These are phyloP conservation scores for Falco punctatus DNA, from an alignment of 2,113 vertebrate genomes.

Conservation along the genomic window DNA sequence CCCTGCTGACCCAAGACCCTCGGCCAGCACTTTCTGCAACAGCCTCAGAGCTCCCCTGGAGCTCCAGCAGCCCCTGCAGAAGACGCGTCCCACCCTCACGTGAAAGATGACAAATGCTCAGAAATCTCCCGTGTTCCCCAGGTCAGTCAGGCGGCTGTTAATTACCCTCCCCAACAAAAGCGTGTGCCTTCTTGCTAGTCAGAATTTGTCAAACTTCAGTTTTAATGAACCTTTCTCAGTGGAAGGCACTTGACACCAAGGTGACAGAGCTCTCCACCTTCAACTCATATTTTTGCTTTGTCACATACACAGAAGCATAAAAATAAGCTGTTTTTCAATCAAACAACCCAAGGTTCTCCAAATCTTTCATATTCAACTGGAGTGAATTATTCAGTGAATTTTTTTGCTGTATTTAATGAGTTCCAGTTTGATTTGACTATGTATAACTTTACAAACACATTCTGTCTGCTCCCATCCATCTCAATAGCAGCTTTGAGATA, in stretches of 20 bases:
- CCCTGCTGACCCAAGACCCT: neutral
- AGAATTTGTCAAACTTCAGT: neutral
- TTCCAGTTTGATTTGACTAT: slow-evolving; percentile 22
- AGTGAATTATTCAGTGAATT: slow-evolving; percentile 62
- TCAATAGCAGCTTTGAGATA: neutral
- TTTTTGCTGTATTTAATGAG: slow-evolving; percentile 61
- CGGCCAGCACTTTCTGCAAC: neutral
- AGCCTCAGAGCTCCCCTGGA: neutral
- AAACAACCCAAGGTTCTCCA: slow-evolving; percentile 47
- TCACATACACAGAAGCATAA: slow-evolving; percentile 13
- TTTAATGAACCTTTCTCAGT: neutral
- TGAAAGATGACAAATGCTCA: neutral
- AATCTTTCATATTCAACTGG: neutral
- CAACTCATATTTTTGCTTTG: slow-evolving; percentile 15
- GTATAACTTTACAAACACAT: slow-evolving; percentile 18
- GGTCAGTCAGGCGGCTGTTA: neutral
- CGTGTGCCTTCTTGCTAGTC: accelerated
- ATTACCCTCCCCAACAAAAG: neutral
- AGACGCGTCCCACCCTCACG: neutral
- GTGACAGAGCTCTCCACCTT: slow-evolving; percentile 10
- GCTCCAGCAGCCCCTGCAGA: neutral
- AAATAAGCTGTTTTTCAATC: slow-evolving; percentile 57
- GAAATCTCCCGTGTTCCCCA: accelerated
- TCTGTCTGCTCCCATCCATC: slow-evolving; percentile 42
- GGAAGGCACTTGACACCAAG: neutral